Conservation (phyloP, 2,888 invertebrate species). For the Eupithecia inturbata region DNA sequence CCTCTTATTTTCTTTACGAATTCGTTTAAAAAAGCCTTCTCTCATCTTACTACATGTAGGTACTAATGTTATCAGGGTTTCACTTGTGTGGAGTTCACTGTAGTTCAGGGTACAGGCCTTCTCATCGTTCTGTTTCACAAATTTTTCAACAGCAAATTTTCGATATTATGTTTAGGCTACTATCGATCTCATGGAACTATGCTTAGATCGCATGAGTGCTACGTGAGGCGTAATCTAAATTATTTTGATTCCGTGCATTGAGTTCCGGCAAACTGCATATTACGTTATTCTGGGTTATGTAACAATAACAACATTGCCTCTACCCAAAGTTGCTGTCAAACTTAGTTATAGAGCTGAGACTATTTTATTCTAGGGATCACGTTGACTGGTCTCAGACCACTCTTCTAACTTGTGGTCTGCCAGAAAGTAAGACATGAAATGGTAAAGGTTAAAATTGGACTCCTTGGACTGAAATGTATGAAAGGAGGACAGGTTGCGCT, state of each 20-base stretch:
- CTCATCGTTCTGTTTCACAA: background rate
- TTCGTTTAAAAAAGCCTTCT: background rate
- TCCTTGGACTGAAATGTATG: background rate
- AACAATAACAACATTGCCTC: background rate
- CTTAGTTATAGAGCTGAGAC: background rate
- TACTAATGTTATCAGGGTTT: background rate
- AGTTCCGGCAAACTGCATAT: background rate
- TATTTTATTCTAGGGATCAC: background rate
- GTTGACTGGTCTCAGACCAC: background rate
- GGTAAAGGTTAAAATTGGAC: background rate
- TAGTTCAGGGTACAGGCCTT: background rate
- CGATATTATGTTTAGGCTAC: background rate
- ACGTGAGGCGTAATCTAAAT: background rate
- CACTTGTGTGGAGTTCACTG: background rate
- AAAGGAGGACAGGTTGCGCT: background rate
- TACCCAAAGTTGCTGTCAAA: background rate
- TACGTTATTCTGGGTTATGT: background rate
- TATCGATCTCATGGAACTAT: background rate
- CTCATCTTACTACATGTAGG: background rate
- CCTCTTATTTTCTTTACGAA: background rate
- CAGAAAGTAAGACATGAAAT: background rate
- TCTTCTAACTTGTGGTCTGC: background rate
- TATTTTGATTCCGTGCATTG: background rate
- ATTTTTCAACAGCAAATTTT: background rate
- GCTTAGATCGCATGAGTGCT: background rate